Base-by-base conservation (phyloP, 2,888 invertebrate genomes). In the Agrotis ipsilon region DNA sequence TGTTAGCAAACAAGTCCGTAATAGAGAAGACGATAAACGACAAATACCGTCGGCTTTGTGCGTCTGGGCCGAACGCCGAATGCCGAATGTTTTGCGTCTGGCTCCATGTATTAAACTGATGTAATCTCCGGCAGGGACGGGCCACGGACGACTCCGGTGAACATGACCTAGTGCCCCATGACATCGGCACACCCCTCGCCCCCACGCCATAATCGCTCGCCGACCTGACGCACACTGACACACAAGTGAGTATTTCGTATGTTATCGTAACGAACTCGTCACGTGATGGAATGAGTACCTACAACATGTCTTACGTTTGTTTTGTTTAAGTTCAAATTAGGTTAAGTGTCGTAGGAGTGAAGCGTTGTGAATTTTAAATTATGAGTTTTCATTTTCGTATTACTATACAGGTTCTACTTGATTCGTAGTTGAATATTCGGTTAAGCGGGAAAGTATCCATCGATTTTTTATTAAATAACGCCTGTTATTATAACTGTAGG, bases 91-190 rank as follows among this genome's bases (percentile, higher is more conserved):
- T 75, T 64, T 49, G 19, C 46, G 57, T 68, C 63, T 59, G 57
- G 60, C 59, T 68, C 59, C 65, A 59, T 45, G 62, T 68, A 73
- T 74, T 84, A 79, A 84, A 80, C 77, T 75, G 77, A 79, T 86
- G 58, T 72, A 82, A 83, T 85, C 76, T 87, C 67, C 74, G 43
- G 72, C 92, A 95, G 95, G 92, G 89, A 79, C 83, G 91, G 91
- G 87, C 89, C 86, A 80, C 86, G 84, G 83, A 86, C 87, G 87
- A 87, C 89, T 85, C 81, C 84, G 79, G 89, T 88, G 94, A 95
- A 90, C 91, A 96, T 96, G 96, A 95, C 95, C 92, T 96, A 96
- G 92, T 92, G 93, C 93, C 93, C 91, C 92, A 94, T 95, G 94
- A 91, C 89, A 91, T 90, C 92, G 92, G 90, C 92, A 91, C 93